A percentile compares a stretch with the other conserved stretches of the same genome.
Conservation (phyloP, 2,888 invertebrate species). For the Drosophila helvetica region DNA sequence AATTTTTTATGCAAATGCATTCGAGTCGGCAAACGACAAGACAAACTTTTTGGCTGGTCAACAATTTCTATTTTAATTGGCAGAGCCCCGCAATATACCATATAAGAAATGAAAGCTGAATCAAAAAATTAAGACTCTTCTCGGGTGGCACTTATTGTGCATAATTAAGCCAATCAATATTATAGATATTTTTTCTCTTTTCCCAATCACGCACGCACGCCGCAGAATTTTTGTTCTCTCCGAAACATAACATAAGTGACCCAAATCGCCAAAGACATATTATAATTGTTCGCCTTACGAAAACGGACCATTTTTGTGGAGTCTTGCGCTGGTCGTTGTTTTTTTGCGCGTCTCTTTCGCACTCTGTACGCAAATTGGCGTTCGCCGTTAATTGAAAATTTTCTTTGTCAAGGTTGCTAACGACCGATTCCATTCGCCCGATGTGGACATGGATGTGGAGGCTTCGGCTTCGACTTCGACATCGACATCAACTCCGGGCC, state of each 20-base stretch:
- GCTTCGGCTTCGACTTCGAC: constrained; percentile 2
- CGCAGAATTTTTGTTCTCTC: constrained; percentile 35
- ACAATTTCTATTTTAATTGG: constrained; percentile 74
- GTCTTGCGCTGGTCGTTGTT: neutral
- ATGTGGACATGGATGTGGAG: neutral
- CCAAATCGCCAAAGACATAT: constrained; percentile 37
- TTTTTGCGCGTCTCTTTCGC: constrained; percentile 26
- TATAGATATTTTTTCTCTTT: constrained; percentile 33
- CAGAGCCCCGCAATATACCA: constrained; percentile 70
- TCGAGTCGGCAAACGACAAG: constrained; percentile 38
- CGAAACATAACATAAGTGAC: constrained; percentile 10
- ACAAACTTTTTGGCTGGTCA: constrained; percentile 61
- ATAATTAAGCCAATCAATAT: constrained; percentile 73
- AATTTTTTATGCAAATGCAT: constrained; percentile 72
- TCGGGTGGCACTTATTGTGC: constrained; percentile 57
- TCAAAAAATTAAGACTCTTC: constrained; percentile 36
- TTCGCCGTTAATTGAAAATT: constrained; percentile 60
- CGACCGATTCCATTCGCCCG: constrained; percentile 25
- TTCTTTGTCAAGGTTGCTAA: constrained; percentile 73
- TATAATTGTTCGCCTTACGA: constrained; percentile 35
- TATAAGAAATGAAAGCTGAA: constrained; percentile 69
- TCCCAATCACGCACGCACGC: constrained; percentile 22
- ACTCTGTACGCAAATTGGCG: constrained; percentile 56
- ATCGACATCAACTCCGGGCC: constrained; percentile 22
- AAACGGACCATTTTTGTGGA: constrained; percentile 40